Percentiles rank a stretch among this genome's conserved stretches.
These are phyloP conservation scores for Lasaia peninsularis DNA, from an alignment of 1,140 invertebrate genomes.

Conservation along the genomic window DNA sequence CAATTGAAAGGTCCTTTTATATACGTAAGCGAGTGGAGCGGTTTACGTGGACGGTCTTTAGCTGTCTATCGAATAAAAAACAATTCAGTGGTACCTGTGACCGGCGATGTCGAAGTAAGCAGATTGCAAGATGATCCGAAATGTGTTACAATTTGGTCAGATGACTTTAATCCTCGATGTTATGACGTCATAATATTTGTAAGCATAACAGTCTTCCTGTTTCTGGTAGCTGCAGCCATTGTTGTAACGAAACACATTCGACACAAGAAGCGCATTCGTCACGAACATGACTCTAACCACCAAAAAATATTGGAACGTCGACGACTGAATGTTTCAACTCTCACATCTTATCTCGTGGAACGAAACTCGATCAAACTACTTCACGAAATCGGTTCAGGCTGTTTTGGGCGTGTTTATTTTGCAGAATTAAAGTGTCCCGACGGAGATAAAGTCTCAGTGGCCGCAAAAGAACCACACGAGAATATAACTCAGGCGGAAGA, in stretches of 20 bases:
- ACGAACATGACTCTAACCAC: slow-evolving; percentile 4
- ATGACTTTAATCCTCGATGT: slow-evolving; percentile 28
- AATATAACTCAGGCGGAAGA: slow-evolving; percentile 87
- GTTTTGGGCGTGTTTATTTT: slow-evolving; percentile 79
- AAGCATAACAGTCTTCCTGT: background rate
- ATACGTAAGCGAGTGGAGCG: slow-evolving; percentile 10
- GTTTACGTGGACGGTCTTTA: background rate
- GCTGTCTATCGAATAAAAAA: background rate
- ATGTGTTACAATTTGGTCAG: slow-evolving; percentile 18
- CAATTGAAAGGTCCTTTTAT: background rate
- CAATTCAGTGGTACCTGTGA: background rate
- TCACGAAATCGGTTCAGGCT: slow-evolving; percentile 84
- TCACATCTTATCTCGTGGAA: slow-evolving; percentile 87
- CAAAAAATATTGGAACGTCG: slow-evolving; percentile 87
- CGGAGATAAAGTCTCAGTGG: slow-evolving; percentile 25
- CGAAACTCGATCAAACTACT: slow-evolving; percentile 79
- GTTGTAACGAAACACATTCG: slow-evolving; percentile 78
- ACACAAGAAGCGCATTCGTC: slow-evolving; percentile 82
- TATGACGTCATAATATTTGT: slow-evolving; percentile 22
- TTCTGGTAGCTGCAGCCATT: slow-evolving; percentile 81
- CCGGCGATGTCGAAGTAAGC: background rate
- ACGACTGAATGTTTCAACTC: slow-evolving; percentile 91
- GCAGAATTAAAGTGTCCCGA: slow-evolving; percentile 28
- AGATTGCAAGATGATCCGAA: slow-evolving; percentile 15
- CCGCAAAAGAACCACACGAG: slow-evolving; percentile 91